Evolutionary conservation across 2,888 invertebrate species (phyloP).

Genomic region (Andrena bucephala): DNA sequence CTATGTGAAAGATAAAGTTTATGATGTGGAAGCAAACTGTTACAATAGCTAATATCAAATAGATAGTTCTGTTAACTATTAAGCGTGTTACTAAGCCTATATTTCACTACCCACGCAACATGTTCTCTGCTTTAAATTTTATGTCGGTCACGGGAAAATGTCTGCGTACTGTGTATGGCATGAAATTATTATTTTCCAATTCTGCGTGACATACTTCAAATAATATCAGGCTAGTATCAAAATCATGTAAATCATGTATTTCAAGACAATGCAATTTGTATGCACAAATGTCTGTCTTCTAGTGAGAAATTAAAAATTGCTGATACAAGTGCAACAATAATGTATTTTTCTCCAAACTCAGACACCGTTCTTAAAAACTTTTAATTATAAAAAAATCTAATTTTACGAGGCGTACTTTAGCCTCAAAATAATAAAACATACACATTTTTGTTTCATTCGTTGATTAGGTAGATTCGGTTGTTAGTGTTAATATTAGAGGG

Average conservation of each 20-base stretch:
- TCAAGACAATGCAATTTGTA: background rate
- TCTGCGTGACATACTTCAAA: constrained; percentile 38
- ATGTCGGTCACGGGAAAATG: constrained; percentile 30
- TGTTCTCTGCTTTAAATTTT: constrained; percentile 33
- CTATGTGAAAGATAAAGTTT: no score
- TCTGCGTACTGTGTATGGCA: constrained; percentile 6
- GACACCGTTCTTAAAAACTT: background rate
- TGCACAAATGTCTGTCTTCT: no score
- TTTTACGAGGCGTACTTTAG: background rate
- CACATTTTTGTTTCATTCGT: background rate
- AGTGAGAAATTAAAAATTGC: no score
- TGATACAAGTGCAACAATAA: no score
- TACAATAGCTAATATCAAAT: no score
- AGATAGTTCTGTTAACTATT: background rate
- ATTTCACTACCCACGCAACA: constrained; percentile 29
- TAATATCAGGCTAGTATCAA: background rate
- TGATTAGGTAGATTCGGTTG: background rate
- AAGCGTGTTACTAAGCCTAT: constrained; percentile 32
- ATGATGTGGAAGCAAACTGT: no score
- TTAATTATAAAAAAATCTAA: background rate
- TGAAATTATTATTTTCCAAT: constrained; percentile 48
- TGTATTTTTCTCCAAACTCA: no score
- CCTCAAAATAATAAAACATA: no score
- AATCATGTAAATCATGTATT: background rate
- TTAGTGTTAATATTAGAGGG: background rate